A percentile compares a stretch with the other conserved stretches of the same genome.
phyloP scores from a whole-genome alignment of 2,797 vertebrate genomes.

The Chanos chanos region DNA sequence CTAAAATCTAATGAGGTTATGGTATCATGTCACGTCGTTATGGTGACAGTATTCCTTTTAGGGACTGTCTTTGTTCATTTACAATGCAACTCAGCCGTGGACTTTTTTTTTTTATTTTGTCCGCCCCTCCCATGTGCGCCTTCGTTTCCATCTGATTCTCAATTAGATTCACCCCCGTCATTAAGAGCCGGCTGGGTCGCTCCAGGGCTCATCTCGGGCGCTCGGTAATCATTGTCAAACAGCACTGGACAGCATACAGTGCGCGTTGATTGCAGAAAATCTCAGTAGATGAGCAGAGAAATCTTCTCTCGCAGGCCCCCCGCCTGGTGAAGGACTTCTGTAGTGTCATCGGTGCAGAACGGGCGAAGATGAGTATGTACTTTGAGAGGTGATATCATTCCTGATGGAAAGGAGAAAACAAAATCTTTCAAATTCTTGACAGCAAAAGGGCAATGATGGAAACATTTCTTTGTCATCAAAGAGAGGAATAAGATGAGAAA shows the following conservation, averaged over 20 bases:
- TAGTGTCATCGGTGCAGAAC: conserved; percentile 28
- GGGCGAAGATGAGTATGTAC: conserved; percentile 17
- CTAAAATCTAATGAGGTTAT: too few relatives aligned
- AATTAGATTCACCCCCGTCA: conserved; percentile 36
- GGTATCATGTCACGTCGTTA: too few relatives aligned
- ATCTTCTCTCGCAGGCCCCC: neutral
- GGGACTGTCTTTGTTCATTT: too few relatives aligned
- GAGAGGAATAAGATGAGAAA: too few relatives aligned
- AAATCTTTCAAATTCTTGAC: too few relatives aligned
- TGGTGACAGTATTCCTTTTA: too few relatives aligned
- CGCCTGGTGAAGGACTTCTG: conserved; percentile 34
- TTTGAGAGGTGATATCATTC: too few relatives aligned
- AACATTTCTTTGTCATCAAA: too few relatives aligned
- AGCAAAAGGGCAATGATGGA: too few relatives aligned
- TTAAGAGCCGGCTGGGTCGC: conserved; percentile 38
- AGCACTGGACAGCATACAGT: conserved; percentile 18
- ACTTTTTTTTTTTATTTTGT: neutral
- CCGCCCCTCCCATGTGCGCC: conserved; percentile 16
- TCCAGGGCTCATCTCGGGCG: conserved; percentile 12
- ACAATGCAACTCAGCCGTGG: too few relatives aligned
- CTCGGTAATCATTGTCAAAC: conserved; percentile 35
- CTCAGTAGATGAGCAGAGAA: conserved; percentile 4
- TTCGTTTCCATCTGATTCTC: conserved; percentile 31
- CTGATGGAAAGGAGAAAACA: too few relatives aligned
- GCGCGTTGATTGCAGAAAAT: conserved; percentile 34